A percentile compares a stretch with the other conserved stretches of the same genome.
Conservation (phyloP, 2,113 vertebrate species). For the Nymphicus hollandicus region DNA sequence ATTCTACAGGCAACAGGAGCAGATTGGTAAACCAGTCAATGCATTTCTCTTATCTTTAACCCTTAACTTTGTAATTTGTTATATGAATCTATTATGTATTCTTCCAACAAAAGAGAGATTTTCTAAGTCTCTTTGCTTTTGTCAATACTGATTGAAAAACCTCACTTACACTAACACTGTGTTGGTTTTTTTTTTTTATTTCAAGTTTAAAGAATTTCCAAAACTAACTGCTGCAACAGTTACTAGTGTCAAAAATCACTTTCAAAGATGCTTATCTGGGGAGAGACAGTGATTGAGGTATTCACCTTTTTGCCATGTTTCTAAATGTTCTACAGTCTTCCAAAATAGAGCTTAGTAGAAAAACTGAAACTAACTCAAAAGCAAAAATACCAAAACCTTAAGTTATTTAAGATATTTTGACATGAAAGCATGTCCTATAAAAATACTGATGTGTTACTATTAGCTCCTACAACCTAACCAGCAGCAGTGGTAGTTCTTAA, state of each 20-base stretch:
- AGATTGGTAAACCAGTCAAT: not conserved
- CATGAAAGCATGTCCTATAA: not conserved
- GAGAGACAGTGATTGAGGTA: not conserved
- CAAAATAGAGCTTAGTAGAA: not conserved
- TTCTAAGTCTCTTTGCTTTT: not conserved
- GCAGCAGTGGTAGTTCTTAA: not conserved
- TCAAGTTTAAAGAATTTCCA: not conserved
- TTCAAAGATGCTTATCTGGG: not conserved
- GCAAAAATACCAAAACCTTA: not conserved
- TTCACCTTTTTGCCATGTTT: not conserved
- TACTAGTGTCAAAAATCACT: not conserved
- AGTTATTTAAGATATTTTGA: not conserved
- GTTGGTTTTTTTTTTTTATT: not conserved
- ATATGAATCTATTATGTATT: not conserved
- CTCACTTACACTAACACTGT: not conserved
- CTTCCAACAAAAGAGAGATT: not conserved
- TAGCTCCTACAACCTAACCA: not conserved
- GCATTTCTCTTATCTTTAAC: not conserved
- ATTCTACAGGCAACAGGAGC: not conserved
- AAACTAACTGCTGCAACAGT: not conserved
- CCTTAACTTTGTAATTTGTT: not conserved
- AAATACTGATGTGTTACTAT: not conserved
- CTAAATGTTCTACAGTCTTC: not conserved
- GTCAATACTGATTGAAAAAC: not conserved
- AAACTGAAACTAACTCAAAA: not conserved